Evolutionary conservation across 2,888 invertebrate genomes (phyloP).

Genomic region (Piscicola geometra): DNA sequence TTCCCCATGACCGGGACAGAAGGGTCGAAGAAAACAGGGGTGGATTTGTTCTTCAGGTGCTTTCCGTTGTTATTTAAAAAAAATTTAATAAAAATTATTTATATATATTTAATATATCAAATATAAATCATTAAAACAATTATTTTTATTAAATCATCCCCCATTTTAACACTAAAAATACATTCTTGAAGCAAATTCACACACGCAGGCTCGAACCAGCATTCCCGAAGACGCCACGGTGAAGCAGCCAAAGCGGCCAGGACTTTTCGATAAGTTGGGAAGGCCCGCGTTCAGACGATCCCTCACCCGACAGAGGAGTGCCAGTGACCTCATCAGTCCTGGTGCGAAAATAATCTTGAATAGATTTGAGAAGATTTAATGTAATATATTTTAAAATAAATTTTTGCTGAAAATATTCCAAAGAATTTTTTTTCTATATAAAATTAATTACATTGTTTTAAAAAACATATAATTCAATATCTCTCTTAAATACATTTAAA

Average conservation of each 20-base stretch:
- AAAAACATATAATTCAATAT: neutral
- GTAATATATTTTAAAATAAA: too few species aligned
- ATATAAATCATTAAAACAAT: neutral
- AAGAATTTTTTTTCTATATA: neutral
- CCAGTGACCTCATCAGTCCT: constrained; percentile 25
- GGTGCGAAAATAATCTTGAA: constrained; percentile 15
- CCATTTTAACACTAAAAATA: neutral
- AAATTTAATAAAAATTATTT: neutral
- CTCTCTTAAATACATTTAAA: too few species aligned
- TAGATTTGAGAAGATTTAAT: too few species aligned
- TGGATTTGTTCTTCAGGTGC: constrained; percentile 83
- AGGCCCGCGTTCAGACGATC: constrained; percentile 49
- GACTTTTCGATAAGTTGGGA: constrained; percentile 31
- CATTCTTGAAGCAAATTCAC: neutral
- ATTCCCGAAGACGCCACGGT: constrained; percentile 6
- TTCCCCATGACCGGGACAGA: constrained; percentile 54
- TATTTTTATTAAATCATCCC: constrained; percentile 52
- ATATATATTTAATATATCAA: constrained; percentile 46
- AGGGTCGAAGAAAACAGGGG: constrained; percentile 83
- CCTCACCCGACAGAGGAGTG: constrained; percentile 29
- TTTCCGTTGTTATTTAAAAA: neutral
- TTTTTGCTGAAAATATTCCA: too few species aligned
- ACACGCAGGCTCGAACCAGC: constrained; percentile 23
- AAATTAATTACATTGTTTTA: neutral
- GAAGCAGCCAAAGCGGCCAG: constrained; percentile 19